phyloP scores from a whole-genome alignment of 2,888 invertebrate species.

The Tetheella fluctuosa region DNA sequence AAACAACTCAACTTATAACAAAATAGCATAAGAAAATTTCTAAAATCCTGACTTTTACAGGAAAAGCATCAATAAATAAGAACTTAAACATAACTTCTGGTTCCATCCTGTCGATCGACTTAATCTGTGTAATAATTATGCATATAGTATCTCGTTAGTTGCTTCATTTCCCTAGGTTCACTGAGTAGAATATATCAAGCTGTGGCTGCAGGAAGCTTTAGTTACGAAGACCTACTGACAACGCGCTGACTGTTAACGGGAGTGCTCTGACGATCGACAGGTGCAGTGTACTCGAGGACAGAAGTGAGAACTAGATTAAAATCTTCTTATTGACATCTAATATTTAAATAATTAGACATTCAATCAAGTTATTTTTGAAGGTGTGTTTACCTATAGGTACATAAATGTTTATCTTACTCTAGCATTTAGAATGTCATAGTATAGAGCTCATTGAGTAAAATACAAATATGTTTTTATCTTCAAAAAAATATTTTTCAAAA shows the following conservation, averaged over 20 bases:
- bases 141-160: slow-evolving; percentile 42
- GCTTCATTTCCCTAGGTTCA: slow-evolving; percentile 50
- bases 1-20: too few relatives aligned
- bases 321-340: background rate
- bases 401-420: too few relatives aligned
- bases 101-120: slow-evolving; percentile 12
- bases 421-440: too few relatives aligned
- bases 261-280: slow-evolving; percentile 54
- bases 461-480: too few relatives aligned
- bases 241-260: slow-evolving; percentile 57
- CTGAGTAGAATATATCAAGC: slow-evolving; percentile 50
- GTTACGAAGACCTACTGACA: slow-evolving; percentile 62
- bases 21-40: too few relatives aligned
- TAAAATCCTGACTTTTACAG: too few relatives aligned
- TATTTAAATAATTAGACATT: background rate
- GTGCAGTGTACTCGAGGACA: slow-evolving; percentile 41
- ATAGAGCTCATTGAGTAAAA: too few relatives aligned
- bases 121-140: slow-evolving; percentile 19
- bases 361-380: too few relatives aligned
- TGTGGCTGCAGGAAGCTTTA: slow-evolving; percentile 51
- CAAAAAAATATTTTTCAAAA: too few relatives aligned
- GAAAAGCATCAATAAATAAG: slow-evolving; percentile 2
- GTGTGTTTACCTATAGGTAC: too few relatives aligned
- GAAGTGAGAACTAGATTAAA: slow-evolving; percentile 23
- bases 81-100: slow-evolving; percentile 3